Evolutionary conservation across 2,113 vertebrate genomes (phyloP).

Genomic region (Oxyura jamaicensis): DNA sequence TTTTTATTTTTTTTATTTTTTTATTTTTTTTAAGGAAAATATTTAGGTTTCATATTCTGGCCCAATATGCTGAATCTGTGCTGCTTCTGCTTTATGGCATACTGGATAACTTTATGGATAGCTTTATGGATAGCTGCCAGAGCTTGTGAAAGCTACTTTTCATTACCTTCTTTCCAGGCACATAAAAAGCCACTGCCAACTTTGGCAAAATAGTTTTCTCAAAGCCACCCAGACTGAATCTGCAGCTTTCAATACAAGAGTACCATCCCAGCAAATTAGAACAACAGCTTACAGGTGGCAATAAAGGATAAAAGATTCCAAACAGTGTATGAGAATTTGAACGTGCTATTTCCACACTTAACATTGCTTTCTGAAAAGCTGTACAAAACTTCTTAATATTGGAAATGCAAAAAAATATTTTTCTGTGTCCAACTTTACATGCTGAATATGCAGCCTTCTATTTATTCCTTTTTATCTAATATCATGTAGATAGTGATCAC

Average conservation of each 20-base stretch:
- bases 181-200: neutral
- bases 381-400: neutral
- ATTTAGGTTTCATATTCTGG: neutral
- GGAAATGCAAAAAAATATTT: neutral
- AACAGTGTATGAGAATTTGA: neutral
- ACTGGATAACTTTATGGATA: neutral
- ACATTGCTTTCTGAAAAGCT: neutral
- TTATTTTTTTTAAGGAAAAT: neutral
- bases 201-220: neutral
- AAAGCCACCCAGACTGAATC: neutral
- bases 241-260: neutral
- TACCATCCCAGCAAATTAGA: neutral
- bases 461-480: neutral
- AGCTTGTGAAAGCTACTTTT: neutral
- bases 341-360: neutral
- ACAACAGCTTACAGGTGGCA: neutral
- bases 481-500: neutral
- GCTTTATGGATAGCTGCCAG: neutral
- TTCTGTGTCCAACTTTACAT: neutral
- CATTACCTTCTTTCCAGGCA: neutral
- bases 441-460: neutral
- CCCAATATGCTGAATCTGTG: neutral
- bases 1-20: neutral
- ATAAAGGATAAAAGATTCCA: neutral
- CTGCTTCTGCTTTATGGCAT: constrained; percentile 10